phyloP scores from a whole-genome alignment of 1,140 invertebrate species.

The Macrobrachium rosenbergii region DNA sequence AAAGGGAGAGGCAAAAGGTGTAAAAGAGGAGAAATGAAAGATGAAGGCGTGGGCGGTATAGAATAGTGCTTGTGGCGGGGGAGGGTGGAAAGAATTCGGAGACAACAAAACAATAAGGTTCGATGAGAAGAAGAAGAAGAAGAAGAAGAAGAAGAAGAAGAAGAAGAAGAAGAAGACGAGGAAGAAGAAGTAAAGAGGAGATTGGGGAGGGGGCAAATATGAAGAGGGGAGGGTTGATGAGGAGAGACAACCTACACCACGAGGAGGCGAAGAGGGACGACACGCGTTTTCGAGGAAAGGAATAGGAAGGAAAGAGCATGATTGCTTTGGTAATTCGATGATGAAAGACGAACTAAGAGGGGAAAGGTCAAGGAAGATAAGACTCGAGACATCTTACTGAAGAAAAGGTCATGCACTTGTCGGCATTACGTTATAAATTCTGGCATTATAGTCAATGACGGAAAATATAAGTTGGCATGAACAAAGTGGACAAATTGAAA shows the following conservation, averaged over 20 bases:
- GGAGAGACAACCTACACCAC: not conserved
- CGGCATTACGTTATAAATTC: no score
- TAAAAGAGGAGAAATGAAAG: not conserved
- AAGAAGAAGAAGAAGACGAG: constrained; percentile 1
- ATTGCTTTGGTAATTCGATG: not conserved
- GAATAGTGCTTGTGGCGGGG: not conserved
- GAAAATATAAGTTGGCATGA: no score
- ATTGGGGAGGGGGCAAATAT: not conserved
- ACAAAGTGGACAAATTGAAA: no score
- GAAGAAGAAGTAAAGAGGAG: not conserved
- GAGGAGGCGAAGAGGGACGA: not conserved
- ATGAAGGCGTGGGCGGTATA: no score
- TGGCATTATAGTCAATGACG: no score
- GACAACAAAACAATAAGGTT: not conserved
- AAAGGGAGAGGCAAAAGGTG: not conserved
- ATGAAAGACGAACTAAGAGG: not conserved
- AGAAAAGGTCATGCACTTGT: not conserved
- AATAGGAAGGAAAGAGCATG: not conserved
- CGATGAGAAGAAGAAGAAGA: not conserved
- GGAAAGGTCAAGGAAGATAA: not conserved
- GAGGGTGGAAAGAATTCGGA: not conserved
- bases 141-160: not conserved
- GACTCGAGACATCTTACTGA: not conserved
- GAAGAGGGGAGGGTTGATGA: not conserved
- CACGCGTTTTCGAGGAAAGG: not conserved